Base-by-base conservation (phyloP, 2,797 vertebrate genomes). In the Sebastes trivittatus region DNA sequence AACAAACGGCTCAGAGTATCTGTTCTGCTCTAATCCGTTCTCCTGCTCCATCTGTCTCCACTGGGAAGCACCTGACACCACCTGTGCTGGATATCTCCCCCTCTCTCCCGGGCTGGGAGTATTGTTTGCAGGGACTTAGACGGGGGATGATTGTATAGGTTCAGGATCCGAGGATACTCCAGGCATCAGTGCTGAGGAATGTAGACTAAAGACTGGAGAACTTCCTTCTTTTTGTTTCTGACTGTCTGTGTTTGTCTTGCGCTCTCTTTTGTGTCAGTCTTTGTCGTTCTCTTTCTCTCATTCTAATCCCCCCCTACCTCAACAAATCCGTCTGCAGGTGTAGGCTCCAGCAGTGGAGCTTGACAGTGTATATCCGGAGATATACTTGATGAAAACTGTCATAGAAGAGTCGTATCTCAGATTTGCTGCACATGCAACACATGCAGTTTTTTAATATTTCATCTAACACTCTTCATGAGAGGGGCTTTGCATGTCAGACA, bases 61-160 rank as follows among this genome's bases (percentile, higher is more conserved):
- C 72, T 79, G 87, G 91, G 94, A 93, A 95, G 80, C 91, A 89
- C 92, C 92, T 92, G 89, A 88, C 88, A 82, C 93, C 95, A 95
- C 95, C 94, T 95, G 94, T 88, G 85, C 91, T 67, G 78, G 81
- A 87, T 88, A 81, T 88, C 89, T 78, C 78, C 78, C 86, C 42
- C 78, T 34, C 79, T 83, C 87, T 85, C 71, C 49, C 36, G 83
- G 87, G 82, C 63, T 64, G 70, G 18, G 87, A 90, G 88, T 69
- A 90, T 94, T 95, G 93, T 94, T 92, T 94, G 77, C 11, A 16
- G 74, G 85, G 88, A 86, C 92, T 92, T 92, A 85, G 70, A 80
- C 18, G 13, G 72, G 36, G 88, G 85, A 81, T 88, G 87, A 91
- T 83, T 83, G 84, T 92, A 80, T 90, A 86, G 86, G 83, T 90